Percentiles rank a stretch among this genome's conserved stretches.
phyloP scores from a whole-genome alignment of 2,113 vertebrate species.

The Falco punctatus region DNA sequence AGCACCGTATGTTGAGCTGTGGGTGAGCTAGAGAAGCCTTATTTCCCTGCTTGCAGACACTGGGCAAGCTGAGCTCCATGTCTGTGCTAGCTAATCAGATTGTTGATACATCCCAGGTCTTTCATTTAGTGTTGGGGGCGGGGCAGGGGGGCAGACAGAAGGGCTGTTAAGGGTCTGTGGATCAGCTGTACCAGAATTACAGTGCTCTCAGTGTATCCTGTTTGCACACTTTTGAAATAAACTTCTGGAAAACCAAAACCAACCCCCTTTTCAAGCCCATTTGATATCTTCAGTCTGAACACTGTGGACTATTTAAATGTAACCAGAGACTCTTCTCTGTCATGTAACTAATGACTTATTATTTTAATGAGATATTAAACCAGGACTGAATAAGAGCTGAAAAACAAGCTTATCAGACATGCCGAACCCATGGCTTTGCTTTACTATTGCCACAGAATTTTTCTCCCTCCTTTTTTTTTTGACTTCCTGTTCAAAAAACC shows the following conservation, averaged over 20 bases:
- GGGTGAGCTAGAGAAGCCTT: conserved; percentile 61
- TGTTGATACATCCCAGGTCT: neutral
- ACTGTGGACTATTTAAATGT: neutral
- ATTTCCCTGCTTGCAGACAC: conserved; percentile 40
- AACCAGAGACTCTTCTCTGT: neutral
- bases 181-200: neutral
- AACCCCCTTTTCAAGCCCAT: neutral
- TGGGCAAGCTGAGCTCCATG: conserved; percentile 38
- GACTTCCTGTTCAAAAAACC: neutral
- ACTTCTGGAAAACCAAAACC: neutral
- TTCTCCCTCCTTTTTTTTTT: neutral
- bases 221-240: conserved; percentile 63
- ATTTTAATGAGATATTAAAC: neutral
- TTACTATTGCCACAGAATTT: neutral
- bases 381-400: neutral
- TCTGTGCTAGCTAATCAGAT: conserved; percentile 35
- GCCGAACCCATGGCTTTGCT: neutral
- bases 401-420: neutral
- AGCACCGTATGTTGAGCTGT: conserved; percentile 68
- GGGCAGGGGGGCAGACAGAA: neutral
- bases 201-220: conserved; percentile 10
- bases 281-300: neutral
- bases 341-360: neutral
- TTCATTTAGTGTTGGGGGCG: neutral
- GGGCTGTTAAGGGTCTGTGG: neutral